Conservation (phyloP, 2,797 vertebrate genomes). For the Orientallactaga sibirica region DNA sequence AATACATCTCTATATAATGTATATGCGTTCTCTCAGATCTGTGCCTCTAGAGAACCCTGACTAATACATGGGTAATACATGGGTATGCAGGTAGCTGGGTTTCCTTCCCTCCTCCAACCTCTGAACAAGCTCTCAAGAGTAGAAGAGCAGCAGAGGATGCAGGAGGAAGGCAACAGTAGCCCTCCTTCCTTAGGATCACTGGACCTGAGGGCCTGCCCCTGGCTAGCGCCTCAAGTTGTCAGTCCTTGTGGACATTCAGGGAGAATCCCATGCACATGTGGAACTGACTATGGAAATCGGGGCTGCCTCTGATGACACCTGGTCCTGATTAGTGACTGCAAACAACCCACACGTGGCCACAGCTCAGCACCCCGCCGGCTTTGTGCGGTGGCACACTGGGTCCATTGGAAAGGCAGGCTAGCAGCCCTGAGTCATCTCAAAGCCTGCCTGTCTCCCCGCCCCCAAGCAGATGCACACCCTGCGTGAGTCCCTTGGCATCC, state of each 20-base stretch:
- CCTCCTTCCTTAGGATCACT: not conserved
- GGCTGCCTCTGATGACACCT: conserved; percentile 40
- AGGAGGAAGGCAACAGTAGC: not conserved
- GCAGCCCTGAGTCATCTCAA: not conserved
- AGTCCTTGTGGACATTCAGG: conserved; percentile 7
- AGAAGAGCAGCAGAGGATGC: not conserved
- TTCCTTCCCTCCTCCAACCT: not conserved
- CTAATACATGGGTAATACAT: not conserved
- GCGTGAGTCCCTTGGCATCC: conserved; percentile 34
- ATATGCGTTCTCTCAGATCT: too few species aligned
- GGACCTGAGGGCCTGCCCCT: not conserved
- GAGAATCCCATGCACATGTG: not conserved
- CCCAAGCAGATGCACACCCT: not conserved
- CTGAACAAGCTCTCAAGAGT: not conserved
- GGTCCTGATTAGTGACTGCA: not conserved
- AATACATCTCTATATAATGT: too few species aligned
- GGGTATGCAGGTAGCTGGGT: not conserved
- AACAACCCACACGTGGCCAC: not conserved
- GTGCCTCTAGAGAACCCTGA: too few species aligned
- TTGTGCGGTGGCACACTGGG: conserved; percentile 24
- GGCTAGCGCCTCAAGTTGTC: not conserved
- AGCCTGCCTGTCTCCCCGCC: not conserved
- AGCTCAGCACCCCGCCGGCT: conserved; percentile 44
- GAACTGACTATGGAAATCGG: conserved; percentile 2
- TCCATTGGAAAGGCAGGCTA: not conserved